Base-by-base conservation (phyloP, 2,797 vertebrate genomes). In the Mormyrus proboscirostris region DNA sequence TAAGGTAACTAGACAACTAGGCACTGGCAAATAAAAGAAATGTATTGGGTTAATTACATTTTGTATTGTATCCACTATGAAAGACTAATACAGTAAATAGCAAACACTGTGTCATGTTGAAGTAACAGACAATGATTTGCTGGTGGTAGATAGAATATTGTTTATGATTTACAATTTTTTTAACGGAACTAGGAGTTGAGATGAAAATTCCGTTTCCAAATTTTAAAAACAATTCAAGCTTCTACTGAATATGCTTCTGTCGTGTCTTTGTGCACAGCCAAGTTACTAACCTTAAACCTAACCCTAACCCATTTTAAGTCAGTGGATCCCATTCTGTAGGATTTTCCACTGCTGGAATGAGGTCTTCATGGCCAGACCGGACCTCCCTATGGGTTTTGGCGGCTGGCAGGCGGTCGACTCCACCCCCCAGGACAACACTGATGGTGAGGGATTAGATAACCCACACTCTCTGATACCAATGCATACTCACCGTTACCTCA, bases 301-400 rank as follows among this genome's bases (percentile, higher is more conserved):
- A 14, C 62, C 25, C 25, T 14, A 69, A 69, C 33, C 69, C 14
- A 16, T 76, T 41, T 38, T 76, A 76, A 76, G 38, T 76, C 14
- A 19, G 16, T 62, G 3, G n/a, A 19, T 93, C 1, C 93, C 89
- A 91, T 82, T 88, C 69, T 62, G 49, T 89, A 99, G 98, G 98
- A 99, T 98, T 93, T 99, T 96, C 91, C 98, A 99, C 93, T 98
- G 97, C 93, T 99, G 98, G 98, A 98, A 98, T 0, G 98, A 99
- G 90, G 96, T 94, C 3, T 98, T 92, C 94, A 95, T 97, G 92
- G 89, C 88, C 0, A 96, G 98, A 22, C 65, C 89, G 0, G 97
- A 98, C 90, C 95, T 99, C 73, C 97, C 97, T 0, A 57, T 93
- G 0, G 94, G 92, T 0, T 95, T 96, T 0, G 94, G 95, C 25